Conservation (phyloP, 2,797 vertebrate genomes). For the Argya squamiceps region DNA sequence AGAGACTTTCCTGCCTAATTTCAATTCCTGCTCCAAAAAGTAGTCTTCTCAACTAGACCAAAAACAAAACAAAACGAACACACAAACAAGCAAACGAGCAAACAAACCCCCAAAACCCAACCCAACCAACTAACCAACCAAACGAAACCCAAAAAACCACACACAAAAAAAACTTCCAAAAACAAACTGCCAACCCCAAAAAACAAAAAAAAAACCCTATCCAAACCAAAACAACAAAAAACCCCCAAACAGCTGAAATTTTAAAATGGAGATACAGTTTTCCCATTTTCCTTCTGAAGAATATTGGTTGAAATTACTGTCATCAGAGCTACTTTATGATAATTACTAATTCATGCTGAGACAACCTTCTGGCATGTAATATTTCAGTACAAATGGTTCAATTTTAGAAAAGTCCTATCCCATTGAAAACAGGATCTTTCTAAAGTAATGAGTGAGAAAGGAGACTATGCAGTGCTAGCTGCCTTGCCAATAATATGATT, state of each 20-base stretch:
- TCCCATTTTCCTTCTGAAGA: not conserved
- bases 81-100: not conserved
- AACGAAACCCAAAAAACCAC: not conserved
- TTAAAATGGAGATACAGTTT: not conserved
- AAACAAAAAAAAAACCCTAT: not conserved
- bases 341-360: not conserved
- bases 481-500: not conserved
- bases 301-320: not conserved
- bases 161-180: not conserved
- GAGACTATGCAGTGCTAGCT: not conserved
- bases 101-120: no score
- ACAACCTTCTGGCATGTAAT: not conserved
- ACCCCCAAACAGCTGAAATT: rapidly evolving
- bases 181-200: not conserved
- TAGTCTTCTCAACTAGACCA: not conserved
- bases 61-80: no score
- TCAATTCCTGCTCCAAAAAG: not conserved
- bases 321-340: not conserved
- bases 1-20: not conserved
- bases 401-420: not conserved
- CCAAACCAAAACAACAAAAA: not conserved
- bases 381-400: not conserved
- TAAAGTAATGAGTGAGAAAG: not conserved
- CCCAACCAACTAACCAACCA: not conserved
- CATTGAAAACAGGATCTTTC: not conserved